Evolutionary conservation across 1,140 invertebrate genomes (phyloP), one percentile per base, ranked within the genome.

Genomic region (Goniozus legneri): DNA sequence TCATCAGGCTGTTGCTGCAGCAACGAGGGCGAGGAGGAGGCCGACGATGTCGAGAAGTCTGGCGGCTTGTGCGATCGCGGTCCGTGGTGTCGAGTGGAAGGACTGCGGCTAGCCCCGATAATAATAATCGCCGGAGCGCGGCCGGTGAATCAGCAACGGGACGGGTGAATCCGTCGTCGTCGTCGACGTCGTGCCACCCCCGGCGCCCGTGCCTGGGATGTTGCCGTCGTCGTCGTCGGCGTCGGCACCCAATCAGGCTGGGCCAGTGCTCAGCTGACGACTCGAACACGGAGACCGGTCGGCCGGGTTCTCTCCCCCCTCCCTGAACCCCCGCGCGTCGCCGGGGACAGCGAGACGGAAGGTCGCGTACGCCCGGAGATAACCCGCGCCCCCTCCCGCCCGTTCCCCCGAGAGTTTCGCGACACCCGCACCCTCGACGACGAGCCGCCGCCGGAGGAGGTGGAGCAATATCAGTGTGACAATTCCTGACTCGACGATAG

Each of bases 21-120:
- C 50, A 61, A 57, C 44, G 58, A 66, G 58, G 63, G 64, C 49
- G 69, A 72, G 60, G 71, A 75, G 64, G 69, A 75, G 53, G 54
- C 65, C 59, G 73, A 75, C 65, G 71, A 73, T 75, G 73, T 73
- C 67, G 73, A 75, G 57, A 73, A 61, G 58, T 60, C 65, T 48
- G 53, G 62, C 52, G 55, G 51, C 45, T 62, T 50, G 47, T 52
- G 38, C 30, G 42, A 37, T 34, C 19, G 35, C 36, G 40, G 13
- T 54, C n/a, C 33, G 13, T 27, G 4, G 27, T 27, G 12, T 27
- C 31, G 12, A 18, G 35, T 76, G 71, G 68, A 75, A 74, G 61
- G 72, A 75, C 58, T 74, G 71, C 61, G 71, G 72, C 52, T 74
- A 76, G 63, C 4, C n/a, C n/a, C n/a, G n/a, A n/a, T n/a, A n/a